Base-by-base conservation (phyloP, 1,140 invertebrate species). In the Doryteuthis pealeii region DNA sequence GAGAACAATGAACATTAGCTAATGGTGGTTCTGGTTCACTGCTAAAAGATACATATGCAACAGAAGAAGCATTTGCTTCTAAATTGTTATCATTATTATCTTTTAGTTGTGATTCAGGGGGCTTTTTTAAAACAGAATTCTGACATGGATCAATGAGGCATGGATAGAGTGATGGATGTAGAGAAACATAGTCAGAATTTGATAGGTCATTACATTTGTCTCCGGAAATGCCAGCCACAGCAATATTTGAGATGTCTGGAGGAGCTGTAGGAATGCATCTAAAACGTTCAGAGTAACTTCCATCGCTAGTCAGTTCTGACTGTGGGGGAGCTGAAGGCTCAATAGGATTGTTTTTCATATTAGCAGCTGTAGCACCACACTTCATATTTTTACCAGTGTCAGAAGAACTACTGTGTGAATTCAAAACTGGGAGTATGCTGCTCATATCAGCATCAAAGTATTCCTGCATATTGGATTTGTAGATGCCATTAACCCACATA, bases 121-220 rank as follows among this genome's bases (percentile, higher is more conserved):
- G 6, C 2, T 6, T n/a, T 10, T 40, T 40, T 40, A 10, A 40
- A 62, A 28, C 54, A 62, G 54, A 28, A 62, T 62, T 62, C 6
- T 22, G 54, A 62, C 18, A 28, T n/a, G 54, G 54, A 15, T 62
- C 54, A 62, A n/a, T 5, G 26, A 62, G 54, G 54, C 10, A 62
- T 62, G 54, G 54, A 62, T 62, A 62, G 5, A 62, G 26, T n/a
- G 54, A n/a, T n/a, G 54, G 54, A 62, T 28, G 54, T 62, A n/a
- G 18, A 62, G 54, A 28, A 6, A 22, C 26, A n/a, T 28, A 28
- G 18, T 22, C 18, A n/a, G 54, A 62, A n/a, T 5, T 22, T 6
- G 54, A n/a, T 28, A 62, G 18, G 6, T 22, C 22, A 62, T 62
- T 28, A 62, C 10, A 5, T 62, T 62, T 62, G 26, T 62, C 54